Conservation (phyloP, 1,140 invertebrate species). For the Zaprionus kolodkinae region DNA sequence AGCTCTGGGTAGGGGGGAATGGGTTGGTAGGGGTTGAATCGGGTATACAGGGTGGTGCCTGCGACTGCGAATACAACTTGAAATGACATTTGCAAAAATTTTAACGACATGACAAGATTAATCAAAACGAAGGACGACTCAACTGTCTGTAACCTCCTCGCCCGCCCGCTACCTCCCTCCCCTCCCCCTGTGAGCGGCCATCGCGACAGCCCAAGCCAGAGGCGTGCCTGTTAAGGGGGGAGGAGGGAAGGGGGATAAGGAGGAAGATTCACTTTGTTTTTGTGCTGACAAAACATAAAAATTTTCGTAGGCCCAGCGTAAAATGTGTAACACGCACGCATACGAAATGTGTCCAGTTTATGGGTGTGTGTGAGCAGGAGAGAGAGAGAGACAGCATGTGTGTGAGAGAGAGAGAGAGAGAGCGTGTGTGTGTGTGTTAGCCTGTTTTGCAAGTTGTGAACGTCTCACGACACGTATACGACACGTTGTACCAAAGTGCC, state of each 20-base stretch:
- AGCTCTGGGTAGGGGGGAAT: not conserved
- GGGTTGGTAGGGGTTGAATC: not conserved
- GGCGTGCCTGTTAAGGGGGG: not conserved
- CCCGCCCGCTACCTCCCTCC: no score
- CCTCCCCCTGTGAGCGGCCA: not conserved
- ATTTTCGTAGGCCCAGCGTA: constrained; percentile 37
- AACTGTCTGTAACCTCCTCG: constrained; percentile 27
- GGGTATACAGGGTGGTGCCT: not conserved
- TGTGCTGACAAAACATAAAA: constrained; percentile 71
- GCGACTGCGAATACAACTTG: constrained; percentile 46
- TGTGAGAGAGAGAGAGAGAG: not conserved
- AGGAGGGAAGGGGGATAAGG: no score
- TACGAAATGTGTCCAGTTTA: constrained; percentile 58
- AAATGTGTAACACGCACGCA: constrained; percentile 70
- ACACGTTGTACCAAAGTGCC: constrained; percentile 46
- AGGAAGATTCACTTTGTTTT: constrained; percentile 43
- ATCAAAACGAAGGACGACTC: constrained; percentile 60
- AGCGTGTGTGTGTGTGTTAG: not conserved
- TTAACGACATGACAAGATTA: constrained; percentile 74
- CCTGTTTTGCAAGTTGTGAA: constrained; percentile 28
- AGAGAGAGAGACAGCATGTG: not conserved
- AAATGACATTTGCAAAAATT: constrained; percentile 76
- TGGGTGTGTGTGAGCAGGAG: not conserved
- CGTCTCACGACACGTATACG: constrained; percentile 43
- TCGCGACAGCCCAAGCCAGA: not conserved